Conservation (phyloP, 1,140 invertebrate species). For the Colletes latitarsis region DNA sequence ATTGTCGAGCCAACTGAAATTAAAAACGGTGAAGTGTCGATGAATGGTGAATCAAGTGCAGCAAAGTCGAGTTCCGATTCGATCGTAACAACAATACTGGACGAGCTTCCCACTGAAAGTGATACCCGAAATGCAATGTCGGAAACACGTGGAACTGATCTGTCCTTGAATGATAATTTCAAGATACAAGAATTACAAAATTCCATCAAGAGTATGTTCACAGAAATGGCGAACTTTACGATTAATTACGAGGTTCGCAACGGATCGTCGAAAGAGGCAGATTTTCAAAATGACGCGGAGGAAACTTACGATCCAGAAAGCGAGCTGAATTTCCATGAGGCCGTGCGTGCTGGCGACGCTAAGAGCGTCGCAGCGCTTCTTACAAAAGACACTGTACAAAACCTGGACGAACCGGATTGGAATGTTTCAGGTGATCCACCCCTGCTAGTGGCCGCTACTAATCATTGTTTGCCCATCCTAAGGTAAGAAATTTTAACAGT, state of each 20-base stretch:
- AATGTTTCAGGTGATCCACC: constrained; percentile 78
- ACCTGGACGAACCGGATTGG: constrained; percentile 78
- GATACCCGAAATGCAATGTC: not conserved
- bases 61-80: not conserved
- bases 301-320: constrained; percentile 26
- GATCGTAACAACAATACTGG: not conserved
- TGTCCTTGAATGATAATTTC: not conserved
- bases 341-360: constrained; percentile 70
- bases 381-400: constrained; percentile 68
- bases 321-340: constrained; percentile 69
- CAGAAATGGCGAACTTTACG: not conserved
- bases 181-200: constrained; percentile 21
- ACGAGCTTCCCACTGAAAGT: not conserved
- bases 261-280: not conserved
- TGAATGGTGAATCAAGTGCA: not conserved
- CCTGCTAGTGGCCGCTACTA: constrained; percentile 75
- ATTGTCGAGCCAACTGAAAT: not conserved
- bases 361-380: constrained; percentile 67
- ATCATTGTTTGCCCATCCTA: constrained; percentile 73
- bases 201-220: not conserved
- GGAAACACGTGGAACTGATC: constrained; percentile 33
- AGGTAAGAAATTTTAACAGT: constrained; percentile 64
- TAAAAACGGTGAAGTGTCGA: not conserved
- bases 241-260: not conserved
- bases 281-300: not conserved